Evolutionary conservation across 2,113 vertebrate species (phyloP).

Genomic region (Columba janthina): DNA sequence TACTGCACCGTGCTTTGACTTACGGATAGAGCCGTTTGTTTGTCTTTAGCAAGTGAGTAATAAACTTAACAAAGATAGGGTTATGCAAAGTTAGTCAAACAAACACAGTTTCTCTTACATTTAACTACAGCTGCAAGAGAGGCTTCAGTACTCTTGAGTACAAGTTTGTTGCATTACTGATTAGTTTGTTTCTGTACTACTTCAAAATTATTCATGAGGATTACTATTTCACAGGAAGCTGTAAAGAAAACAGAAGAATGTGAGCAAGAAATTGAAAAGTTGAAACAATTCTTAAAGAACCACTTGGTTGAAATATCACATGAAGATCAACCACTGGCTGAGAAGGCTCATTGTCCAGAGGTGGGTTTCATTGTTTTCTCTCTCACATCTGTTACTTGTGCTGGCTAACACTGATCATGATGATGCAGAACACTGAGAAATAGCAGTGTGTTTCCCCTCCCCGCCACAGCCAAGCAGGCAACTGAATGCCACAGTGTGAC

Average conservation of each 20-base stretch:
- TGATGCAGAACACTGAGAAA: neutral
- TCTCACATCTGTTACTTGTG: neutral
- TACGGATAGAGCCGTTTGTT: neutral
- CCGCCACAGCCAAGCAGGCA: neutral
- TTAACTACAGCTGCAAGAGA: neutral
- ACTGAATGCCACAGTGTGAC: neutral
- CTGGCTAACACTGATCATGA: neutral
- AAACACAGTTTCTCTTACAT: neutral
- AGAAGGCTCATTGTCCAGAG: constrained; percentile 49
- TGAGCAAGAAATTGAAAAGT: constrained; percentile 72
- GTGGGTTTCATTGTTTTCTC: constrained; percentile 35
- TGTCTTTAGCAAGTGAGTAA: neutral
- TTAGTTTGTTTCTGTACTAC: neutral
- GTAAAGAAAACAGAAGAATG: constrained; percentile 71
- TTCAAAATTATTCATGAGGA: neutral
- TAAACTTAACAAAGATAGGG: neutral
- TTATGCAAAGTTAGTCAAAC: neutral
- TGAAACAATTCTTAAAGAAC: constrained; percentile 67
- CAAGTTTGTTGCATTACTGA: neutral
- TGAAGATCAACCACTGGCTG: constrained; percentile 2
- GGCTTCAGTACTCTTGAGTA: neutral
- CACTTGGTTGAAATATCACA: constrained; percentile 49
- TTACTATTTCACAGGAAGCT: constrained; percentile 65
- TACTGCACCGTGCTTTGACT: fast-evolving
- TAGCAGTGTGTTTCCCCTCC: neutral